Base-by-base conservation (phyloP, 2,888 invertebrate genomes). In the Branchellion lobata region DNA sequence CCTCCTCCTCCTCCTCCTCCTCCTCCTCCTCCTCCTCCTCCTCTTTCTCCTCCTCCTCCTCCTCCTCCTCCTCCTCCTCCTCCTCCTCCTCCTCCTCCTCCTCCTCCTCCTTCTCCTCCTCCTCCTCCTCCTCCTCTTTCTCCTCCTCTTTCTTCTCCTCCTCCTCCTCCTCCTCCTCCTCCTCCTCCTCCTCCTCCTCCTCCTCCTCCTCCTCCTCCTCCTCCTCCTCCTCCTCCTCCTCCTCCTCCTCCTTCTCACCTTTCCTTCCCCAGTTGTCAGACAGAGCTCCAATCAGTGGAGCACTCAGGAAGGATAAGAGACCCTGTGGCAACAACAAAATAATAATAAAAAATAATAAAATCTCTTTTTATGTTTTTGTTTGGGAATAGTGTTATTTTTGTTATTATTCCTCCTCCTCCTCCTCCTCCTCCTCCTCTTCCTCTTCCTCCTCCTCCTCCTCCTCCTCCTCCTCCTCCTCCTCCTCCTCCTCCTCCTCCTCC, bases 201-300 rank as follows among this genome's bases (percentile, higher is more conserved):
- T n/a, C 68, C 29, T 14, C 68, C 68, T 68, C n/a, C 29, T n/a
- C 8, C n/a, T 68, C 24, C 68, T 68, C 68, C 68, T 68, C 68
- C n/a, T 68, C n/a, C n/a, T n/a, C n/a, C 68, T n/a, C 68, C 68
- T 68, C 68, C 68, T n/a, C 68, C 8, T 68, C 68, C 68, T n/a
- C n/a, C 68, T 68, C 68, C 68, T 68, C 68, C 68, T n/a, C 31
- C 5, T 8, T n/a, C 8, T 57, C n/a, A 57, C 61, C 61, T 89
- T 99, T 99, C 84, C 99, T 91, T 78, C 99, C 99, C 94, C 97
- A 98, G 81, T 97, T 94, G 89, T 99, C 99, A 33, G 96, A 96
- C 75, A 99, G 90, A 1, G 98, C 97, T 81, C 99, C 99, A 85
- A 98, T 94, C 84, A 98, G 89, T 65, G 99, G 99, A 81, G 99